These are phyloP conservation scores for Periophthalmus modestus DNA, from an alignment of 2,113 vertebrate genomes.

Conservation along the genomic window DNA sequence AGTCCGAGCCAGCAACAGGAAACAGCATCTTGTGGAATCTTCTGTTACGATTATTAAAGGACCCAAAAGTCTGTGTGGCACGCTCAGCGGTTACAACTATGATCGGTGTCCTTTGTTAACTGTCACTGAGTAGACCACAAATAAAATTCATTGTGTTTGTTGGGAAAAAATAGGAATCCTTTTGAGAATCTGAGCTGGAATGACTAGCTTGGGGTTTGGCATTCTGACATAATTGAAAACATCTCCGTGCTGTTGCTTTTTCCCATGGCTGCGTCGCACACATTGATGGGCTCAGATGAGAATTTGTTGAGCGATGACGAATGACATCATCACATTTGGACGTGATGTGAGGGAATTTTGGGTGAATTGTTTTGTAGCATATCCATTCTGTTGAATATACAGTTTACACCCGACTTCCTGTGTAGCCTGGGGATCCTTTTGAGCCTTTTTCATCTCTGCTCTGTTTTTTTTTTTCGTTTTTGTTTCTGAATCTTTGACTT, in stretches of 20 bases:
- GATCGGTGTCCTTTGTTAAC: slow-evolving; percentile 20
- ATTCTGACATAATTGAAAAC: slow-evolving; percentile 56
- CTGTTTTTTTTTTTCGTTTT: slow-evolving; percentile 19
- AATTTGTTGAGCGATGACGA: slow-evolving; percentile 42
- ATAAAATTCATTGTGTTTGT: slow-evolving; percentile 38
- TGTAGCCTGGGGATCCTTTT: slow-evolving; percentile 73
- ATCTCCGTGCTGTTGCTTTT: slow-evolving; percentile 17
- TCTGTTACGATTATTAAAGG: slow-evolving; percentile 34
- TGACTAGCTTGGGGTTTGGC: slow-evolving; percentile 35
- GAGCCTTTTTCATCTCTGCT: slow-evolving; percentile 44
- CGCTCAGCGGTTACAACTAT: slow-evolving; percentile 13
- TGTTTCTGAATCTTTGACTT: slow-evolving; percentile 24
- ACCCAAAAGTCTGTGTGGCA: slow-evolving; percentile 30
- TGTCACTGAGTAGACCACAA: slow-evolving; percentile 48
- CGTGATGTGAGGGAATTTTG: slow-evolving; percentile 49
- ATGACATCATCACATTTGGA: slow-evolving; percentile 61
- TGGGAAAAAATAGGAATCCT: slow-evolving; percentile 19
- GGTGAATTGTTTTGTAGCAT: slow-evolving; percentile 44
- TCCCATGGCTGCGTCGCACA: slow-evolving; percentile 35
- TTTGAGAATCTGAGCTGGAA: slow-evolving; percentile 36
- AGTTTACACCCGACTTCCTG: slow-evolving; percentile 66
- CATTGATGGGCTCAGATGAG: slow-evolving; percentile 30
- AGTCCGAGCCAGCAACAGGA: slow-evolving; percentile 42
- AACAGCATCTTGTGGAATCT: slow-evolving; percentile 34
- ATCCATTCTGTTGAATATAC: slow-evolving; percentile 54